These are phyloP conservation scores for Tanypteryx hageni DNA, from an alignment of 2,888 invertebrate species.

Conservation along the genomic window DNA sequence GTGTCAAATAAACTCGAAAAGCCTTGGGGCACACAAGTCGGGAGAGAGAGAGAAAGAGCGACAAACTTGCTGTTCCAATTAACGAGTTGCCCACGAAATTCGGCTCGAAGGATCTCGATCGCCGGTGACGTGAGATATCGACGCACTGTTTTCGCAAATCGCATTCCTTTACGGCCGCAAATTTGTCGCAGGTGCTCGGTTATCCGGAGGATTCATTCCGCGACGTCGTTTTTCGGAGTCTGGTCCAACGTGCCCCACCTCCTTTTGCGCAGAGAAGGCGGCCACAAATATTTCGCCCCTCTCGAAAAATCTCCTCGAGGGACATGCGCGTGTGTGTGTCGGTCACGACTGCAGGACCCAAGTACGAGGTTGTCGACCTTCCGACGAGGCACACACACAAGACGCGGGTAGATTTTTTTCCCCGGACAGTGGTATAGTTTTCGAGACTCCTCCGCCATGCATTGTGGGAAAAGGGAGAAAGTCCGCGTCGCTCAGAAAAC, in stretches of 20 bases:
- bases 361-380: neutral
- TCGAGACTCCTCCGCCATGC: neutral
- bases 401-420: neutral
- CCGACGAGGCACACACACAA: neutral
- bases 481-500: neutral
- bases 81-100: neutral
- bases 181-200: neutral
- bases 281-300: neutral
- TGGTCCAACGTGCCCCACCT: neutral
- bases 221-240: neutral
- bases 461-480: conserved; percentile 8
- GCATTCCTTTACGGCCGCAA: neutral
- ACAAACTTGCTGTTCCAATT: conserved; percentile 14
- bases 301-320: neutral
- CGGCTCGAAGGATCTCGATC: neutral
- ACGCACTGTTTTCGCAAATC: neutral
- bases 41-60: neutral
- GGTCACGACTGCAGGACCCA: neutral
- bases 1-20: neutral
- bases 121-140: neutral
- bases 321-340: neutral
- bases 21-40: neutral
- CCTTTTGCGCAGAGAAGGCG: neutral
- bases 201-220: neutral
- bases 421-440: neutral